Percentiles rank a stretch among this genome's conserved stretches.
These are phyloP conservation scores for Coelinius sp. DNA, from an alignment of 2,888 invertebrate species.

Conservation along the genomic window DNA sequence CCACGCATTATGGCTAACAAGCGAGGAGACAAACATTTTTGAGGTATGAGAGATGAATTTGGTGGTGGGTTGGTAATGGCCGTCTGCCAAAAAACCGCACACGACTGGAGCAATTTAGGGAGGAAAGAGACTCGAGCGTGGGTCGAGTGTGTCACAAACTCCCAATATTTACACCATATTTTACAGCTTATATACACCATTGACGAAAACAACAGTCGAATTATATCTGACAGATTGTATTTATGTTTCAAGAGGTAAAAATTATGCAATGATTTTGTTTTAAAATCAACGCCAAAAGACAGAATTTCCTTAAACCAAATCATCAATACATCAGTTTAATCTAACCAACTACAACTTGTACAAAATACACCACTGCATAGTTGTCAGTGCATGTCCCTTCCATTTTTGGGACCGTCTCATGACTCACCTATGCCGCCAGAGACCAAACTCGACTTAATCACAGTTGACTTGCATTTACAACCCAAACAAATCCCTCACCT, in stretches of 20 bases:
- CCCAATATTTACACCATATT: slow-evolving; percentile 37
- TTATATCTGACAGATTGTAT: not conserved
- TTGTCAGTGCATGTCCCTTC: slow-evolving; percentile 15
- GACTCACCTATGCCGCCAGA: slow-evolving; percentile 28
- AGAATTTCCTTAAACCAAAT: not conserved
- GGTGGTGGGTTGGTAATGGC: slow-evolving; percentile 32
- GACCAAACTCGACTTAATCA: not conserved
- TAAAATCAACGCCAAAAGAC: not conserved
- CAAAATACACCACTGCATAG: no score
- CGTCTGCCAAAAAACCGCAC: not conserved
- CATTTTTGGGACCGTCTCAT: slow-evolving; percentile 23
- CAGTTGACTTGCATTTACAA: slow-evolving; percentile 15
- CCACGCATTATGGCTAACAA: slow-evolving; percentile 50
- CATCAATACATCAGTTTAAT: no score
- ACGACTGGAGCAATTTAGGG: slow-evolving; percentile 10
- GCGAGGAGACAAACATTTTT: slow-evolving; percentile 26
- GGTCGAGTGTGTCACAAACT: slow-evolving; percentile 42
- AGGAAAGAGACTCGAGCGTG: slow-evolving; percentile 41
- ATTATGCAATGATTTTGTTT: not conserved
- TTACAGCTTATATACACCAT: slow-evolving; percentile 33
- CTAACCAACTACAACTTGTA: no score
- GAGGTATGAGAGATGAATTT: slow-evolving; percentile 45
- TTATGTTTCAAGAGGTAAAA: not conserved
- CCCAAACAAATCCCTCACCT: slow-evolving; percentile 3
- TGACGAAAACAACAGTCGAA: slow-evolving; percentile 5